Evolutionary conservation across 2,113 vertebrate species (phyloP), one percentile per base, ranked within the genome.

Genomic region (Platycercus adscitus): DNA sequence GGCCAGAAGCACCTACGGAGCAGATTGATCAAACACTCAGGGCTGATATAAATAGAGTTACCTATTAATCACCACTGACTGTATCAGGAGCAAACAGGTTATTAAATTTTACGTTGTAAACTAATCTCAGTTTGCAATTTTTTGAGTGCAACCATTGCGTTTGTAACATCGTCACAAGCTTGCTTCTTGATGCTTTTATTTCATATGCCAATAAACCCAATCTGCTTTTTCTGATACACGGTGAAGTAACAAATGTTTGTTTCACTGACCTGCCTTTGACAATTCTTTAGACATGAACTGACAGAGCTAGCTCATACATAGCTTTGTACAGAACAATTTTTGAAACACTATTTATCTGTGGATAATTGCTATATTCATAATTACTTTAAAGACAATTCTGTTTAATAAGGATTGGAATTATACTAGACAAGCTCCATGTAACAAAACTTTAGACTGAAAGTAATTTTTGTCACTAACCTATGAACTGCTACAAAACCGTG

Each of bases 381-480:
- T 89, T 95, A 91, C 80, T 93, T 91, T 63, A 73, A 93, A 92
- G 78, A 81, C 63, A 83, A 76, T 91, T 84, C 28, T 10, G 1
- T 53, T 85, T 88, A 78, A 90, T 68, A 84, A 71, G 55, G 31
- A 66, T 14, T 52, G 55, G 37, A 91, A 94, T 72, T 63, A 64
- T 82, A 60, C 15, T 18, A 92, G 70, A 86, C 58, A 91, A 92
- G 72, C 21, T 63, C 65, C 47, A 21, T 23, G 11, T 55, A 88
- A 52, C 58, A 78, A 70, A 88, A 86, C 72, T 83, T 80, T 43
- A 70, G 86, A 41, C 79, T 19, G 46, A 17, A 84, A 94, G 89
- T 86, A 77, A 88, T 89, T 96, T 95, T 95, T 88, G 70, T 63
- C 33, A 47, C 58, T 90, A 55, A 93, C 86, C 93, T 95, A 91